Conservation (phyloP, 2,888 invertebrate genomes). For the Vannuccia rotundouncinata region DNA sequence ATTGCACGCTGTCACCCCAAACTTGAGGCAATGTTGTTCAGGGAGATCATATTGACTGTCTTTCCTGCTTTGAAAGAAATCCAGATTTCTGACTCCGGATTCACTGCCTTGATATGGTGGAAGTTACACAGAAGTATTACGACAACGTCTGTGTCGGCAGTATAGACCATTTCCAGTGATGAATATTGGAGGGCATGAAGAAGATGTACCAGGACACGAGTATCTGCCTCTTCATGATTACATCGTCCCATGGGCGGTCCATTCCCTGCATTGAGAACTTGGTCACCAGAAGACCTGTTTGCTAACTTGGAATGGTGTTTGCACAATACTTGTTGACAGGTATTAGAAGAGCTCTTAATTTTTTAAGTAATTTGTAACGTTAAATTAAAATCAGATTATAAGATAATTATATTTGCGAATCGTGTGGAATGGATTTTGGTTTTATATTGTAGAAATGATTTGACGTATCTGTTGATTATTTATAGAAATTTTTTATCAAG, state of each 20-base stretch:
- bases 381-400: too few relatives aligned
- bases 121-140: conserved; percentile 36
- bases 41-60: conserved; percentile 39
- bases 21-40: conserved; percentile 37
- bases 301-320: conserved; percentile 22
- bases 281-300: conserved; percentile 28
- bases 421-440: too few relatives aligned
- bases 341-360: conserved; percentile 32
- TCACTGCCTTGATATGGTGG: conserved; percentile 37
- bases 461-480: too few relatives aligned
- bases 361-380: too few relatives aligned
- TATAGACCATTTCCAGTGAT: conserved; percentile 29
- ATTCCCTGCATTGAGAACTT: conserved; percentile 25
- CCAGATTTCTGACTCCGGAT: conserved; percentile 38
- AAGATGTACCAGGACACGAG: conserved; percentile 37
- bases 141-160: conserved; percentile 34
- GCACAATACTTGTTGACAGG: conserved; percentile 32
- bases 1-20: conserved; percentile 40
- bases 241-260: conserved; percentile 33
- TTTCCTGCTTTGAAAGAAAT: conserved; percentile 38
- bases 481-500: too few relatives aligned
- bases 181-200: conserved; percentile 35
- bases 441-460: too few relatives aligned
- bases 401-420: too few relatives aligned
- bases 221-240: conserved; percentile 38